Conservation (phyloP, 92 coral and sea anemone species). For the Heteractis magnifica region DNA sequence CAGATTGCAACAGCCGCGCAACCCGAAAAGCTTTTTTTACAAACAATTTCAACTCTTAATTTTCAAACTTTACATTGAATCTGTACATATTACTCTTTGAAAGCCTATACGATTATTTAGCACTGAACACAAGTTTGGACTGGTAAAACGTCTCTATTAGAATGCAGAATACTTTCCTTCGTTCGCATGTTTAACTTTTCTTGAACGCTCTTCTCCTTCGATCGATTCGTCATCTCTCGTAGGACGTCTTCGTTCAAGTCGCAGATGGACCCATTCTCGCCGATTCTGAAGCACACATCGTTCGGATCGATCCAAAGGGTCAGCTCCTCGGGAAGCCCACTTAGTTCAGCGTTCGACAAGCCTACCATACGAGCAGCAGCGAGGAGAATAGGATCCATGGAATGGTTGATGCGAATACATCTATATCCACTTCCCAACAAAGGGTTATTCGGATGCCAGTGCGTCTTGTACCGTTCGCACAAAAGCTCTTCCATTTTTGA, state of each 20-base stretch:
- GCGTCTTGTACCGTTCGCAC: slow-evolving; percentile 91
- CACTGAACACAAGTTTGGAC: slow-evolving; percentile 78
- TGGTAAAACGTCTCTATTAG: slow-evolving; percentile 67
- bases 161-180: slow-evolving; percentile 66
- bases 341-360: slow-evolving; percentile 59
- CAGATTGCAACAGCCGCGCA: slow-evolving; percentile 21
- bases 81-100: slow-evolving; percentile 41
- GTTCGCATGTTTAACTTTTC: slow-evolving; percentile 47
- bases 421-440: slow-evolving; percentile 99
- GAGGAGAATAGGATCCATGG: slow-evolving; percentile 77
- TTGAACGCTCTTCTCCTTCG: slow-evolving; percentile 53
- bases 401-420: slow-evolving; percentile 93
- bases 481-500: slow-evolving; percentile 92
- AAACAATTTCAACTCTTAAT: slow-evolving; percentile 62
- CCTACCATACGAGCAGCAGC: slow-evolving; percentile 86
- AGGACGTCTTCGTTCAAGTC: slow-evolving; percentile 61
- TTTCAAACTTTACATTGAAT: slow-evolving; percentile 67
- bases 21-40: slow-evolving; percentile 46
- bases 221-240: slow-evolving; percentile 58
- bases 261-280: slow-evolving; percentile 97
- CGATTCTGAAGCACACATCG: slow-evolving; percentile 93
- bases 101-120: slow-evolving; percentile 43
- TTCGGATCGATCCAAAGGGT: slow-evolving; percentile 99
- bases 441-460: slow-evolving; percentile 99
- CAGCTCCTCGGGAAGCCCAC: slow-evolving; percentile 84